Percentiles rank a stretch among this genome's conserved stretches.
phyloP scores from a whole-genome alignment of 2,113 vertebrate genomes.

The Anarrhichthys ocellatus region DNA sequence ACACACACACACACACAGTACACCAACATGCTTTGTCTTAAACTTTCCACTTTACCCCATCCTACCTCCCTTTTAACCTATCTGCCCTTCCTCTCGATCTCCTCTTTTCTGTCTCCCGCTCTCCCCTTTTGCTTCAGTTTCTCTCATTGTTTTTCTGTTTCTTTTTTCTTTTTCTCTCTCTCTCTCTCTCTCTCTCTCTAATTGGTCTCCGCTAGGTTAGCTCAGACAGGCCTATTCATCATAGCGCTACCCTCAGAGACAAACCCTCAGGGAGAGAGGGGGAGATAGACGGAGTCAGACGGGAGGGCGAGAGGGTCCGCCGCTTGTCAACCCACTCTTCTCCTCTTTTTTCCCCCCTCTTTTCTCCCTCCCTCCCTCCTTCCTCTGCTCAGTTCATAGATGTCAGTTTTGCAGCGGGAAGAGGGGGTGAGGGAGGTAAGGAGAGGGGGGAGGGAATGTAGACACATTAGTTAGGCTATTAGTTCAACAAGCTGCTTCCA shows the following conservation, averaged over 20 bases:
- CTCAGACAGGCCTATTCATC: slow-evolving; percentile 99
- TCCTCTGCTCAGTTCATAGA: slow-evolving; percentile 59
- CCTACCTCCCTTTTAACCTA: slow-evolving; percentile 59
- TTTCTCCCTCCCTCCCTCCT: slow-evolving; percentile 52
- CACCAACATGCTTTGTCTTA: slow-evolving; percentile 54
- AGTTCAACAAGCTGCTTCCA: slow-evolving; percentile 98
- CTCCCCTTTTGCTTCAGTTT: slow-evolving; percentile 42
- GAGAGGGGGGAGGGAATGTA: slow-evolving; percentile 79
- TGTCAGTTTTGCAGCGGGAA: slow-evolving; percentile 74
- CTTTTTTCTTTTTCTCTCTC: slow-evolving; percentile 13
- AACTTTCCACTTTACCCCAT: slow-evolving; percentile 65
- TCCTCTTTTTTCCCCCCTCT: slow-evolving; percentile 53
- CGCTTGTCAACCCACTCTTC: slow-evolving; percentile 82
- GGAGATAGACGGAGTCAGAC: slow-evolving; percentile 88
- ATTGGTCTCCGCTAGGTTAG: slow-evolving; percentile 99
- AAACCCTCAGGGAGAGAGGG: slow-evolving; percentile 90
- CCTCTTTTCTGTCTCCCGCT: slow-evolving; percentile 28
- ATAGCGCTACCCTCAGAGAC: slow-evolving; percentile 95
- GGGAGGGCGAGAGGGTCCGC: slow-evolving; percentile 81
- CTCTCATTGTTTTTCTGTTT: slow-evolving; percentile 50
- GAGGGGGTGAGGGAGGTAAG: slow-evolving; percentile 33
- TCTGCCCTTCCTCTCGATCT: slow-evolving; percentile 49
- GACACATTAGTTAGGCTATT: slow-evolving; percentile 98
- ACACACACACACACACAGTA: slow-evolving; percentile 28
- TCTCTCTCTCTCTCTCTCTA: slow-evolving; percentile 87